Percentiles rank a stretch among this genome's conserved stretches.
These are phyloP conservation scores for Machimus atricapillus DNA, from an alignment of 2,888 invertebrate species.

Conservation along the genomic window DNA sequence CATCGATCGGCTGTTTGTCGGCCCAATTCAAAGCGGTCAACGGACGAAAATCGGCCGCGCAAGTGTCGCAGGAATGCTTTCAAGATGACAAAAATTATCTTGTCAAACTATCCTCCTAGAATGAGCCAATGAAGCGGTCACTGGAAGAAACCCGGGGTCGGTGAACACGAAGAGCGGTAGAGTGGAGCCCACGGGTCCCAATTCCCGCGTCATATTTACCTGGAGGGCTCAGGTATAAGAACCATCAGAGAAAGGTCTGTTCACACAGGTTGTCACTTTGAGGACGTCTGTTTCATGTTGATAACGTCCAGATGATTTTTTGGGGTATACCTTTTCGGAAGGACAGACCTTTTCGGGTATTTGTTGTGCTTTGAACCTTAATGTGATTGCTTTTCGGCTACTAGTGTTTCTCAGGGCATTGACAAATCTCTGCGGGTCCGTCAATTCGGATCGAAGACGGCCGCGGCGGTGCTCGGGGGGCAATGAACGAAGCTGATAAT, in stretches of 20 bases:
- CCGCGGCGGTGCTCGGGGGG: not conserved
- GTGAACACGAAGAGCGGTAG: not conserved
- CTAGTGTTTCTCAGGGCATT: conserved; percentile 23
- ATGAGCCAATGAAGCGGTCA: conserved; percentile 36
- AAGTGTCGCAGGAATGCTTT: conserved; percentile 39
- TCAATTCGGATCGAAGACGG: not conserved
- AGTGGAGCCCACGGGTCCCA: not conserved
- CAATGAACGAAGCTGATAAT: conserved; percentile 44
- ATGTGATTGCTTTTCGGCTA: conserved; percentile 29
- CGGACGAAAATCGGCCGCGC: not conserved
- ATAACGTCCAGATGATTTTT: not conserved
- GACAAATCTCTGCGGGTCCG: not conserved
- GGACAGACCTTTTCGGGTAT: not conserved
- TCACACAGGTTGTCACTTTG: conserved; percentile 3
- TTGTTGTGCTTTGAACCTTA: not conserved
- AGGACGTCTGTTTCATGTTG: not conserved
- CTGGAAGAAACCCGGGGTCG: not conserved
- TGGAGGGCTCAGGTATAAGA: not conserved
- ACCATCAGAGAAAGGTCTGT: not conserved
- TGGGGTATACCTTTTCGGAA: not conserved
- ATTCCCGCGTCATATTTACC: not conserved
- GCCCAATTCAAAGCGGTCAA: not conserved
- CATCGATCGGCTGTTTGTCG: not conserved
- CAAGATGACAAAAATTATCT: conserved; percentile 41
- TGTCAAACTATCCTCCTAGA: conserved; percentile 11